Base-by-base conservation (phyloP, 2,113 vertebrate genomes). In the Epinephelus fuscoguttatus region DNA sequence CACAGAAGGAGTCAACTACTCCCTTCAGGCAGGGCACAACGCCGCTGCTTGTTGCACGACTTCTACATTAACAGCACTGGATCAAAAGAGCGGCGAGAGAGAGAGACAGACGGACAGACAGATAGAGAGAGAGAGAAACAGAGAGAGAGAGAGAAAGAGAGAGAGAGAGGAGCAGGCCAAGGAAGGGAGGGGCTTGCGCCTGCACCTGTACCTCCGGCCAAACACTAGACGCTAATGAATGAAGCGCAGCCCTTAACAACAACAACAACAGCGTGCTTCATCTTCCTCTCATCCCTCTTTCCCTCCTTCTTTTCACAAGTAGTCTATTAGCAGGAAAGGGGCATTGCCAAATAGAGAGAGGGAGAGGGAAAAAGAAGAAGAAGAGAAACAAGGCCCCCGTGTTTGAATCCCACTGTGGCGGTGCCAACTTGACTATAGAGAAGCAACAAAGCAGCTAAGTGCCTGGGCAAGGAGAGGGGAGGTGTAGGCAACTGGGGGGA, bases 241-340 rank as follows among this genome's bases (percentile, higher is more conserved):
- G 90, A 81, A 89, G 85, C 60, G 53, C 15, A 81, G 72, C 76
- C 78, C 85, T 88, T 76, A 75, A 91, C 85, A 88, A 93, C 84
- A 93, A 88, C 75, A 82, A 93, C 90, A 94, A 87, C 80, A 87
- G 91, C 42, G 87, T 88, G 88, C 91, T 94, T 93, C 93, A 90
- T 92, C 91, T 86, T 85, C 86, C 79, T 83, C 86, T 91, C 82
- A 76, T 88, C 82, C 89, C 77, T 87, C 80, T 67, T 84, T 75
- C 92, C 83, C 86, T 80, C 85, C 80, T 75, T 86, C 90, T 86
- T 88, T 88, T 94, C 91, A 85, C 80, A 90, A 95, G 94, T 94
- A 89, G 92, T 94, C 94, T 86, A 94, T 92, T 94, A 89, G 87
- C 96, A 95, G 96, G 94, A 97, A 93, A 96, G 92, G 79, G 91